A percentile compares a stretch with the other conserved stretches of the same genome.
phyloP scores from a whole-genome alignment of 2,888 invertebrate genomes.

The Lycia hirtaria region DNA sequence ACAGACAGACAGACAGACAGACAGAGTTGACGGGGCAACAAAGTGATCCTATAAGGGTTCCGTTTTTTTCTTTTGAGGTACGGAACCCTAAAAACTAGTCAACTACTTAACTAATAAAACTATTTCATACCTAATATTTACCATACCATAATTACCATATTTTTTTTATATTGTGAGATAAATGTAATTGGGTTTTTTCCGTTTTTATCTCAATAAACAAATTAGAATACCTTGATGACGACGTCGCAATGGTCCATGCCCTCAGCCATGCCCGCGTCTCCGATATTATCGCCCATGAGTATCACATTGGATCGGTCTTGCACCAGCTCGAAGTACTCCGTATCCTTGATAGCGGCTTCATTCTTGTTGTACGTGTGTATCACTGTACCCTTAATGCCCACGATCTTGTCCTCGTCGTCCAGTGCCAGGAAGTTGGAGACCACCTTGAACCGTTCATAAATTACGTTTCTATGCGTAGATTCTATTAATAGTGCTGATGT shows the following conservation, averaged over 20 bases:
- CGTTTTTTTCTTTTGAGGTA: no score
- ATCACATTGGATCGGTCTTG: conserved; percentile 91
- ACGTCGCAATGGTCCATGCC: conserved; percentile 91
- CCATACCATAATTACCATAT: no score
- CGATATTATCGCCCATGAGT: conserved; percentile 96
- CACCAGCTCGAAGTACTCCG: conserved; percentile 91
- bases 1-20: no score
- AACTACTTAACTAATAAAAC: no score
- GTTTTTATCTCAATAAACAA: no score
- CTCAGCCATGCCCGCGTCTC: conserved; percentile 96
- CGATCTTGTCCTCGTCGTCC: conserved; percentile 86
- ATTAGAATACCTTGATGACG: conserved; percentile 90
- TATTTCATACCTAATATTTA: no score
- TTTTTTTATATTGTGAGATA: no score
- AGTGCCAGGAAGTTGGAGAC: conserved; percentile 95
- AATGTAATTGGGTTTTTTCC: no score
- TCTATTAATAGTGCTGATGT: not conserved
- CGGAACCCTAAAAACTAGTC: no score
- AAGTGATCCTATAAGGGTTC: no score
- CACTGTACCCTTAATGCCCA: conserved; percentile 90
- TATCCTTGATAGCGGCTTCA: conserved; percentile 91
- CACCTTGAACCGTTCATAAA: conserved; percentile 79
- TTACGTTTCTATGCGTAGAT: not conserved
- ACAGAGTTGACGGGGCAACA: no score
- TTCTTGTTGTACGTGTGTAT: conserved; percentile 98